Percentiles rank a stretch among this genome's conserved stretches.
phyloP scores from a whole-genome alignment of 2,797 vertebrate species.

The Danio tinwini region DNA sequence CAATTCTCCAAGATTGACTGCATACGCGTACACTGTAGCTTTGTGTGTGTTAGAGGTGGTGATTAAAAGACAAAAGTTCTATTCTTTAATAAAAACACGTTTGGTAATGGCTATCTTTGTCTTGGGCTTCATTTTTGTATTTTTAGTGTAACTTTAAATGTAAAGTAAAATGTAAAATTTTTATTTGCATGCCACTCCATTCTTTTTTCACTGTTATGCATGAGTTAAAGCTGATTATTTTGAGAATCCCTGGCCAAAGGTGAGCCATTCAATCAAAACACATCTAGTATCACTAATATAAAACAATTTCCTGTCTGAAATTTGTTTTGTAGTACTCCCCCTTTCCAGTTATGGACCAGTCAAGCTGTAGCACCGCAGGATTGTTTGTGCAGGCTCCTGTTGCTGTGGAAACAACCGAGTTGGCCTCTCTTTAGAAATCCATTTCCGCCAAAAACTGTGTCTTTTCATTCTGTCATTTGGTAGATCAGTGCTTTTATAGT shows the following conservation, averaged over 20 bases:
- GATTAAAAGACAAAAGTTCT: background rate
- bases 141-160: no score
- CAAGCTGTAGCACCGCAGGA: background rate
- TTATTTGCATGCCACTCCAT: background rate
- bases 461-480: constrained; percentile 26
- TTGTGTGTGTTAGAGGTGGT: background rate
- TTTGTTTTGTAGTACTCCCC: background rate
- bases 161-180: background rate
- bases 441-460: constrained; percentile 19
- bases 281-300: background rate
- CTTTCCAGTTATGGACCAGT: background rate
- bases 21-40: background rate
- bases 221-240: background rate
- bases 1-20: background rate
- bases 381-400: constrained; percentile 24
- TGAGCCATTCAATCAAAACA: background rate
- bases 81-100: constrained; percentile 21
- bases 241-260: background rate
- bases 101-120: constrained; percentile 11
- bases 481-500: background rate
- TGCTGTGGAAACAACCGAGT: constrained; percentile 32
- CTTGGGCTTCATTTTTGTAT: background rate
- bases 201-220: background rate
- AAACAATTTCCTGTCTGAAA: background rate
- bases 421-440: constrained; percentile 32